These are phyloP conservation scores for Palythoa heliodiscus DNA, from an alignment of 92 coral and sea anemone genomes.

Conservation along the genomic window DNA sequence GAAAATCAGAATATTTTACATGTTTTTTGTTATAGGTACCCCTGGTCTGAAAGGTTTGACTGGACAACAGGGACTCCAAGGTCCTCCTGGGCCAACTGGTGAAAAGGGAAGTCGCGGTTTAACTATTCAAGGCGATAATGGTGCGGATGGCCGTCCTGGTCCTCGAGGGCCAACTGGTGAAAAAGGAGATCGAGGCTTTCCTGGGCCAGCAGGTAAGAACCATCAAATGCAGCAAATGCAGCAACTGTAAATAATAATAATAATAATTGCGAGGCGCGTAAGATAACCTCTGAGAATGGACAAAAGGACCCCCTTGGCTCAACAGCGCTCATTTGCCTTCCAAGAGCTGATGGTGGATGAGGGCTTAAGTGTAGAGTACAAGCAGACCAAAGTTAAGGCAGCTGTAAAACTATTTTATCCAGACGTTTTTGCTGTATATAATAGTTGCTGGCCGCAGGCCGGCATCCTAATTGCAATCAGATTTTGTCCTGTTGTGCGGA, in stretches of 20 bases:
- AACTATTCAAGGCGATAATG: slow-evolving; percentile 59
- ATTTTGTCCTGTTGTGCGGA: too few relatives aligned
- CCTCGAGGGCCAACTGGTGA: slow-evolving; percentile 63
- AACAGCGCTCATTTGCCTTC: too few relatives aligned
- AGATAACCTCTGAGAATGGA: not conserved
- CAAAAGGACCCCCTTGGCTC: too few relatives aligned
- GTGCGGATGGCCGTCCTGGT: slow-evolving; percentile 86
- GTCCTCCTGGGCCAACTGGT: slow-evolving; percentile 67
- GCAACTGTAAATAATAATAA: not conserved
- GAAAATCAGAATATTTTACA: not conserved
- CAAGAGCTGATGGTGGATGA: too few relatives aligned
- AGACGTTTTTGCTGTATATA: too few relatives aligned
- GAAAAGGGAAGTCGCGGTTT: slow-evolving; percentile 67
- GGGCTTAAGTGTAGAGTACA: too few relatives aligned
- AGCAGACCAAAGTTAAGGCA: too few relatives aligned
- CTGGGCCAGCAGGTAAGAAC: slow-evolving; percentile 62
- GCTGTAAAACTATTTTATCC: too few relatives aligned
- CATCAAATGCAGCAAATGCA: not conserved
- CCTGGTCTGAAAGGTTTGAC: slow-evolving; percentile 72
- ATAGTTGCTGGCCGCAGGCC: too few relatives aligned
- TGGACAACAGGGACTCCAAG: slow-evolving; percentile 25
- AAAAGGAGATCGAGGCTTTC: slow-evolving; percentile 59
- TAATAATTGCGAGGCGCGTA: not conserved
- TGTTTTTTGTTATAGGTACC: slow-evolving; percentile 40
- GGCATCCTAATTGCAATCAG: too few relatives aligned